These are phyloP conservation scores for Augochlora pura DNA, from an alignment of 1,140 invertebrate species.

Conservation along the genomic window DNA sequence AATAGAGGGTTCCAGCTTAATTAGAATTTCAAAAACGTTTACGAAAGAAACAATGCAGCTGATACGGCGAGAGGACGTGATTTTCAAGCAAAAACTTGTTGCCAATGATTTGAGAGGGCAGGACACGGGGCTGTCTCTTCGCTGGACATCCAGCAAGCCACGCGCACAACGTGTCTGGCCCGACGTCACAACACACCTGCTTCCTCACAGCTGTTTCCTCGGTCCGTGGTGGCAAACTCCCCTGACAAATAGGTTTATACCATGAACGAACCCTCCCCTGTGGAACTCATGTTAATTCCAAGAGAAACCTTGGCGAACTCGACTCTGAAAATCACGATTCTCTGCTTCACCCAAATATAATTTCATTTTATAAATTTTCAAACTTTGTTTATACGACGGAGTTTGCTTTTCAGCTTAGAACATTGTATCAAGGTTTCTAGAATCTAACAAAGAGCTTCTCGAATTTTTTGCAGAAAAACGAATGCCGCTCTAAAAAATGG, in stretches of 20 bases:
- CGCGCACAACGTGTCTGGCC: slow-evolving; percentile 73
- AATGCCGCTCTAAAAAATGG: too few species aligned
- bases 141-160: slow-evolving; percentile 67
- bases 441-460: too few species aligned
- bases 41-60: too few species aligned
- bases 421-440: too few species aligned
- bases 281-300: too few species aligned
- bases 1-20: too few species aligned
- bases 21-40: too few species aligned
- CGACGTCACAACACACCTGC: slow-evolving; percentile 74
- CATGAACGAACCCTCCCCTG: neutral
- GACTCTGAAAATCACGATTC: neutral
- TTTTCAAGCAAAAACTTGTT: neutral
- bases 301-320: neutral
- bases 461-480: too few species aligned
- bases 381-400: too few species aligned
- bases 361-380: too few species aligned
- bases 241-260: slow-evolving; percentile 43
- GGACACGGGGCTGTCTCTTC: slow-evolving; percentile 53
- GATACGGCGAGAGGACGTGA: neutral
- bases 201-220: slow-evolving; percentile 73
- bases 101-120: neutral
- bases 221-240: slow-evolving; percentile 57
- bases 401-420: too few species aligned
- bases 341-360: too few species aligned